phyloP scores from a whole-genome alignment of 1,140 invertebrate genomes.

The Heterodera schachtii region DNA sequence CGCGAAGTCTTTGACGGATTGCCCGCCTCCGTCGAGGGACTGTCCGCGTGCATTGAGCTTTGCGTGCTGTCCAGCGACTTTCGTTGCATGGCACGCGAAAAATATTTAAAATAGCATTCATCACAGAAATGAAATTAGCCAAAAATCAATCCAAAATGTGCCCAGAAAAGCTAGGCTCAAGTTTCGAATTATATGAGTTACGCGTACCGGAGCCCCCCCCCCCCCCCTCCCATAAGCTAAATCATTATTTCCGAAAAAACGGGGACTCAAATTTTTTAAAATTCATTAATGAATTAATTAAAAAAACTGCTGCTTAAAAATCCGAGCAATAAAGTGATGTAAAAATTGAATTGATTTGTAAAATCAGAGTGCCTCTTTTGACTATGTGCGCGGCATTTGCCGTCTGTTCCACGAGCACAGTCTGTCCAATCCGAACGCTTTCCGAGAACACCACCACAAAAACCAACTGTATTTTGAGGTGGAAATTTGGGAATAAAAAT shows the following conservation, averaged over 20 bases:
- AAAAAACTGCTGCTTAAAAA: not conserved
- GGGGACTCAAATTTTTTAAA: too few relatives aligned
- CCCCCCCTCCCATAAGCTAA: too few relatives aligned
- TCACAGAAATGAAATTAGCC: slow-evolving; percentile 7
- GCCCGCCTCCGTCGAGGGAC: slow-evolving; percentile 22
- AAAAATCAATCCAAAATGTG: not conserved
- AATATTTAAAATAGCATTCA: not conserved
- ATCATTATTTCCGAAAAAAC: too few relatives aligned
- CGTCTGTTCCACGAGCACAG: slow-evolving; percentile 31
- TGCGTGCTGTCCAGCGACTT: slow-evolving; percentile 39
- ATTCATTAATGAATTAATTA: too few relatives aligned
- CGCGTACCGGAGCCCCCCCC: too few relatives aligned
- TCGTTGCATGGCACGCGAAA: slow-evolving; percentile 22
- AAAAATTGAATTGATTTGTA: not conserved
- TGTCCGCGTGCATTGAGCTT: slow-evolving; percentile 40
- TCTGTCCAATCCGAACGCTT: slow-evolving; percentile 30
- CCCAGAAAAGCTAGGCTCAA: too few relatives aligned
- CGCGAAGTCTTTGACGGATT: slow-evolving; percentile 38
- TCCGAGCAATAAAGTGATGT: too few relatives aligned
- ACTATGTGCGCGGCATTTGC: slow-evolving; percentile 23
- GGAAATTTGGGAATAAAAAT: not conserved
- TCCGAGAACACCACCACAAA: slow-evolving; percentile 21
- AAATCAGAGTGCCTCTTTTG: slow-evolving; percentile 40
- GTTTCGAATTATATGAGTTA: too few relatives aligned
- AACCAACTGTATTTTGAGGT: slow-evolving; percentile 37